Percentiles rank a stretch among this genome's conserved stretches.
Conservation (phyloP, 2,888 invertebrate species). For the Gymnosoma rotundatum region DNA sequence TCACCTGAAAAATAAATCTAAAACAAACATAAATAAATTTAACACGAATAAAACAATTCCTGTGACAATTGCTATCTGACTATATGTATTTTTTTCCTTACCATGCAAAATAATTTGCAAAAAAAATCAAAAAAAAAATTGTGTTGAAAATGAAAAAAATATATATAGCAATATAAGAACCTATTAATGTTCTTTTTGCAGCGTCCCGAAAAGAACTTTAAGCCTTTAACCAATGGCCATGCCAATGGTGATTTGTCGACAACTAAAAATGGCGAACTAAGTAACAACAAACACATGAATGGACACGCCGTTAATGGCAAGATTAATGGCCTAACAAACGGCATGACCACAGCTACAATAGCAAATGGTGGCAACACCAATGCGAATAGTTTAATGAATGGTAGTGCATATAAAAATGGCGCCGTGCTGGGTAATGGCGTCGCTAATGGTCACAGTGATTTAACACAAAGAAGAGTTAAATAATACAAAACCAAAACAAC, state of each 20-base stretch:
- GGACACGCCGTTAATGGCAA: conserved; percentile 59
- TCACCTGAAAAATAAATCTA: not conserved
- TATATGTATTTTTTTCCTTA: conserved; percentile 4
- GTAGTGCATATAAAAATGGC: conserved; percentile 76
- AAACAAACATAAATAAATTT: conserved; percentile 1
- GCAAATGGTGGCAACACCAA: conserved; percentile 70
- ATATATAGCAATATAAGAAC: conserved; percentile 75
- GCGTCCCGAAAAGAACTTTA: conserved; percentile 73
- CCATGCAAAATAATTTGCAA: conserved; percentile 4
- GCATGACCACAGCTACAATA: conserved; percentile 21
- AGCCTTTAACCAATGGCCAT: conserved; percentile 61
- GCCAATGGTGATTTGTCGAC: conserved; percentile 67
- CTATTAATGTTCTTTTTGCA: conserved; percentile 77
- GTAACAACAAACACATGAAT: conserved; percentile 64
- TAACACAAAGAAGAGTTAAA: conserved; percentile 82
- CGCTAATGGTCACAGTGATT: conserved; percentile 74
- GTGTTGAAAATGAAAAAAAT: not conserved
- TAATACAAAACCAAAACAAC: conserved; percentile 78
- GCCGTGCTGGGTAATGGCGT: conserved; percentile 75
- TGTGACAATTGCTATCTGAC: conserved; percentile 36
- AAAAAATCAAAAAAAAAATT: too few species aligned
- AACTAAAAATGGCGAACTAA: conserved; percentile 70
- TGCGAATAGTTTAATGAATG: conserved; percentile 74
- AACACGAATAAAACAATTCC: conserved; percentile 31
- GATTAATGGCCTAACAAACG: conserved; percentile 74